These are phyloP conservation scores for Thalassophryne amazonica DNA, from an alignment of 2,797 vertebrate species.

Conservation along the genomic window DNA sequence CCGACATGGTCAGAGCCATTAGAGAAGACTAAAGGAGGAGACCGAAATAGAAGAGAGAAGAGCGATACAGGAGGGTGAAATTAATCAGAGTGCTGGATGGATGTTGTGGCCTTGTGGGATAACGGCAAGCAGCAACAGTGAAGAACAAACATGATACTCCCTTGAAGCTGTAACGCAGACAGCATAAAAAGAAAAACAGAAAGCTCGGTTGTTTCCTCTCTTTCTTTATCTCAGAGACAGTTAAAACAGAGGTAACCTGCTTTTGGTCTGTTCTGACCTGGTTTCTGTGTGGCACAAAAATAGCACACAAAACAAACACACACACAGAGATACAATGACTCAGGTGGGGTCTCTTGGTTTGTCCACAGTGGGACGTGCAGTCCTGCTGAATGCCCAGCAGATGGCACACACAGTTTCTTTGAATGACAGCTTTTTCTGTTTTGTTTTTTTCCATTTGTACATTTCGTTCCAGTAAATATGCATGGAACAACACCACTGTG, in stretches of 20 bases:
- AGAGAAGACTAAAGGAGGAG: constrained; percentile 7
- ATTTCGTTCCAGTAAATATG: too few species aligned
- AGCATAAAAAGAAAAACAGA: background rate
- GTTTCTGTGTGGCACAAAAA: constrained; percentile 15
- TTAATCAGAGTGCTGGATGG: constrained; percentile 6
- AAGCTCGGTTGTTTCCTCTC: background rate
- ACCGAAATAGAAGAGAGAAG: constrained; percentile 21
- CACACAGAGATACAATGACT: background rate
- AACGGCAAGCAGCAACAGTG: constrained; percentile 21
- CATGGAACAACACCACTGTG: background rate
- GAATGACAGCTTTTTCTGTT: constrained; percentile 21
- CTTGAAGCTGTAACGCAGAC: background rate
- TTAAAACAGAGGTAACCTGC: background rate
- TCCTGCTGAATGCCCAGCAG: constrained; percentile 48
- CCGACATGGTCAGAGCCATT: constrained; percentile 14
- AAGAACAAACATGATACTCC: background rate
- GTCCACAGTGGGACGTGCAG: constrained; percentile 22
- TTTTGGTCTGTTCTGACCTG: constrained; percentile 17
- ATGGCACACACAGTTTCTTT: constrained; percentile 39
- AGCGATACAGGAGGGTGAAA: background rate
- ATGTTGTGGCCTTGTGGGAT: constrained; percentile 1
- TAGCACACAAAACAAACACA: background rate
- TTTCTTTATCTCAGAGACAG: background rate
- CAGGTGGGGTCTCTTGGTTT: constrained; percentile 6
- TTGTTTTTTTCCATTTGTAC: too few species aligned